Base-by-base conservation (phyloP, 2,113 vertebrate species). In the Salvelinus sp. region DNA sequence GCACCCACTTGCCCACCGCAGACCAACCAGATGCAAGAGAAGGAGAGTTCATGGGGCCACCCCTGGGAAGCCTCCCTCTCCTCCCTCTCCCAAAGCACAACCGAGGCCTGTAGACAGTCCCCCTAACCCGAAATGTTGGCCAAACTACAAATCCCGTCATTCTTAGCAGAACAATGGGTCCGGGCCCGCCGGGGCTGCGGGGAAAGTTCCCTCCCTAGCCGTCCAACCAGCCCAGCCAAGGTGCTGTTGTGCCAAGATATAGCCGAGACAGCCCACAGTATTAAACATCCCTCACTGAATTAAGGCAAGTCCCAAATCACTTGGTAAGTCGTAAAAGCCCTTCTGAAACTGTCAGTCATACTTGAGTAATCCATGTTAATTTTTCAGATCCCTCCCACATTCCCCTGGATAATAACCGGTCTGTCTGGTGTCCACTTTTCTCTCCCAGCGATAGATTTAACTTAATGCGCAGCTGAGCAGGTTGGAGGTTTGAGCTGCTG, bases 271-370 rank as follows among this genome's bases (percentile, higher is more conserved):
- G 85, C 89, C 85, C 88, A 72, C 79, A 63, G 75, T 85, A 88
- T 91, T 89, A 88, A 89, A 73, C 47, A 74, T 83, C 88, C 88
- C 85, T 82, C 28, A 77, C 76, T 84, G 88, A 90, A 91, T 90
- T 90, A 89, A 88, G 63, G 81, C 82, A 60, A 82, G 82, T 91
- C 88, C 87, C 86, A 88, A 88, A 91, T 92, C 87, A 80, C 86
- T 83, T 65, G 72, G 81, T 90, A 88, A 91, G 83, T 88, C 85
- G 84, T 85, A 83, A 75, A 89, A 91, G 86, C 83, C 89, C 85
- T 82, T 87, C 87, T 88, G 87, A 89, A 91, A 81, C 82, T 91
- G 91, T 91, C 91, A 91, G 86, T 92, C 89, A 91, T 86, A 83
- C 85, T 86, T 72, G 75, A 86, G 80, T 90, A 90, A 90, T 91